Conservation (phyloP, 2,113 vertebrate genomes). For the human (Homo sapiens) region DNA sequence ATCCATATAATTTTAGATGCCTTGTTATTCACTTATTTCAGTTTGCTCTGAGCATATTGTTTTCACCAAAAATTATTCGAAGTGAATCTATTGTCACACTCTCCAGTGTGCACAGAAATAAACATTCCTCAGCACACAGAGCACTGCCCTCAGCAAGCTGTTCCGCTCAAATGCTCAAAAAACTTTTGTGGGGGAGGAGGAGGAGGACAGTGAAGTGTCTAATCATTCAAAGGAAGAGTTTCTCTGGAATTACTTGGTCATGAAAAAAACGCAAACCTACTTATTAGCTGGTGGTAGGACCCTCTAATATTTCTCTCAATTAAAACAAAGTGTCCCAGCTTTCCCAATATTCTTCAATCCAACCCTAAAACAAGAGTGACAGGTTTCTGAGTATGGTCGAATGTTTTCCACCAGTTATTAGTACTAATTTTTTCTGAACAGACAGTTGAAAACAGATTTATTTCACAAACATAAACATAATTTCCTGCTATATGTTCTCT, state of each 20-base stretch:
- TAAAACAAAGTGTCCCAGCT: neutral
- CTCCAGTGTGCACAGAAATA: neutral
- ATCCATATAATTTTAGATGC: neutral
- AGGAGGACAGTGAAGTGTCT: neutral
- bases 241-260: neutral
- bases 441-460: neutral
- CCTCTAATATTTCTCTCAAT: neutral
- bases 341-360: neutral
- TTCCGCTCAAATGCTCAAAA: neutral
- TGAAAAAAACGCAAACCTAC: neutral
- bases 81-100: neutral
- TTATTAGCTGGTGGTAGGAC: neutral
- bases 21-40: neutral
- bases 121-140: neutral
- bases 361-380: neutral
- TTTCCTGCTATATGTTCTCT: neutral
- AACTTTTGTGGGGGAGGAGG: neutral
- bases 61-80: neutral
- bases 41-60: neutral
- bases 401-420: neutral
- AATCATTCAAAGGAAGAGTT: neutral
- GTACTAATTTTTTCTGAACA: neutral
- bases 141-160: neutral
- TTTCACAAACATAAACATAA: neutral
- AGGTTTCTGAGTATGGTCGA: fast-evolving